Evolutionary conservation across 2,888 invertebrate genomes (phyloP), one percentile per base, ranked within the genome.

Genomic region (Elegia similella): DNA sequence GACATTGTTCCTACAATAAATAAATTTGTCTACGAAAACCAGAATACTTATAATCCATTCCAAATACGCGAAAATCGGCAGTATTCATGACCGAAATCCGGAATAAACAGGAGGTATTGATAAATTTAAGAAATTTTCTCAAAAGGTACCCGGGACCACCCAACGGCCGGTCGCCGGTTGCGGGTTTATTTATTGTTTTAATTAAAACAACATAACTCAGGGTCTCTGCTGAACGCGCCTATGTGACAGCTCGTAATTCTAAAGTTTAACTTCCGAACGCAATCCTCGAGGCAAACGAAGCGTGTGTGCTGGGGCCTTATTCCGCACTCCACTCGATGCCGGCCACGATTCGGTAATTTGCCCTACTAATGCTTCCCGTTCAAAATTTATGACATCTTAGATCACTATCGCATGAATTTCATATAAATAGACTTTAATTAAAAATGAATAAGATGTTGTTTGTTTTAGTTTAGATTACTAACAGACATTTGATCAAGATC

Each of bases 161-260:
- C 88, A 83, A 66, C 68, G 67, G 69, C 73, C 23, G 74, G 79
- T 75, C 75, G 73, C 68, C 70, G 66, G 59, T 62, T 62, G 57
- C 63, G 61, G 62, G 15, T 69, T 84, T 83, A 87, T 88, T 89
- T 89, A 88, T 88, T 84, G 86, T 84, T 81, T 86, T 88, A 89
- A 89, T 90, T 90, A 89, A 88, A 84, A 83, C 84, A 80, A 82
- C 86, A 86, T 88, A 89, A 87, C 78, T 84, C 82, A 78, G 71
- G 73, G 68, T 64, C 65, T 42, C 46, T 65, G 67, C 67, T 72
- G 72, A 72, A 78, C 79, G 82, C 77, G 78, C 75, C 77, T 78
- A 69, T 75, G 73, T 76, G 84, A 82, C 87, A 85, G 81, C 69
- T 77, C 79, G 80, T 85, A 77, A 81, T 72, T 85, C 79, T 82